Percentiles rank a stretch among this genome's conserved stretches.
phyloP scores from a whole-genome alignment of 2,888 invertebrate genomes.

The Cosmia pyralina region DNA sequence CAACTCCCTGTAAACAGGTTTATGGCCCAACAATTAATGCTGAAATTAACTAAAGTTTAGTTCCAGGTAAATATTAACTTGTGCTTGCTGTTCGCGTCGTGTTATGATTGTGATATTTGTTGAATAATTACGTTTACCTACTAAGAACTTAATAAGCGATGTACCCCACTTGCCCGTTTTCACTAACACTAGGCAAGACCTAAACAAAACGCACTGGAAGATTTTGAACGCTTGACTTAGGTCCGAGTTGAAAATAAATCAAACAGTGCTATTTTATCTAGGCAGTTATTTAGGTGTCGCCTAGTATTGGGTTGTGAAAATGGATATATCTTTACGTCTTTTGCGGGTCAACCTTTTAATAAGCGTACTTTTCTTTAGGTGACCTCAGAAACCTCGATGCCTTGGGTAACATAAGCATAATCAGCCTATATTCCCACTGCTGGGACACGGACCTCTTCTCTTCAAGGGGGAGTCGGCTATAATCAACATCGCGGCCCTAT shows the following conservation, averaged over 20 bases:
- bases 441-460: too few species aligned
- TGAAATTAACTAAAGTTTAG: constrained; percentile 57
- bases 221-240: background rate
- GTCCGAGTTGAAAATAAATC: background rate
- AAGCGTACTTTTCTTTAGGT: background rate
- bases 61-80: constrained; percentile 42
- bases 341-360: too few species aligned
- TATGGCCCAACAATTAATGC: constrained; percentile 62
- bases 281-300: background rate
- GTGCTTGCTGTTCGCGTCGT: background rate
- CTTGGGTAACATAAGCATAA: too few species aligned
- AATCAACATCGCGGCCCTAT: too few species aligned
- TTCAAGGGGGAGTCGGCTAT: too few species aligned
- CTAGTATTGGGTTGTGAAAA: background rate
- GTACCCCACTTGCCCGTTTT: background rate
- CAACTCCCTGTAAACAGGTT: constrained; percentile 63
- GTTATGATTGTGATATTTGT: background rate
- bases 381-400: too few species aligned
- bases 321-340: too few species aligned
- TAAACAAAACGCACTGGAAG: background rate
- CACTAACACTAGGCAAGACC: background rate
- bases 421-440: too few species aligned
- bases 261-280: background rate
- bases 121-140: background rate
- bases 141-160: background rate